Evolutionary conservation across 2,888 invertebrate species (phyloP).

Genomic region (Brenthis ino): DNA sequence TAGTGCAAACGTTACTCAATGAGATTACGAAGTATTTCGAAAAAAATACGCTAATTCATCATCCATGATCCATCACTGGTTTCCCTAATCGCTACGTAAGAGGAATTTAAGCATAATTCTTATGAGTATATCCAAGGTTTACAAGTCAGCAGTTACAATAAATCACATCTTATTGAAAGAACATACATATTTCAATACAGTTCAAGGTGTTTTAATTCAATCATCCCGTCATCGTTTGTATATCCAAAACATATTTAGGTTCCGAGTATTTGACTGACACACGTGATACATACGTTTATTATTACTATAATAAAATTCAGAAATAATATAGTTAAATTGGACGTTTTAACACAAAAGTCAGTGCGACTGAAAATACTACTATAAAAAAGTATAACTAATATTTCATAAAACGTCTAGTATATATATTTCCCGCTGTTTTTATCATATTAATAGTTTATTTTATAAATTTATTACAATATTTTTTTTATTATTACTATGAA

Average conservation of each 20-base stretch:
- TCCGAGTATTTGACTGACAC: too few species aligned
- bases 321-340: too few species aligned
- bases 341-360: too few species aligned
- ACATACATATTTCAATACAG: constrained; percentile 10
- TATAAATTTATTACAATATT: too few species aligned
- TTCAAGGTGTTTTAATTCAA: constrained; percentile 20
- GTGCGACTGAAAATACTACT: too few species aligned
- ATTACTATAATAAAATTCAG: too few species aligned
- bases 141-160: constrained; percentile 3
- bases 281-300: too few species aligned
- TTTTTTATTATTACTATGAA: too few species aligned
- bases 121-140: constrained; percentile 16
- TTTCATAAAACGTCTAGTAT: too few species aligned
- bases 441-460: too few species aligned
- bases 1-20: constrained; percentile 42
- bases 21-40: constrained; percentile 41
- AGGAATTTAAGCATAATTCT: constrained; percentile 13
- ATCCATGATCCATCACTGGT: constrained; percentile 18
- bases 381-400: too few species aligned
- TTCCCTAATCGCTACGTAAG: constrained; percentile 16
- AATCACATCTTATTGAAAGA: constrained; percentile 11
- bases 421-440: too few species aligned
- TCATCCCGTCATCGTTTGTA: background rate
- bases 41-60: constrained; percentile 38
- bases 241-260: constrained; percentile 3